Percentiles rank a stretch among this genome's conserved stretches.
phyloP scores from a whole-genome alignment of 2,888 invertebrate species.

The Platycnemis pennipes region DNA sequence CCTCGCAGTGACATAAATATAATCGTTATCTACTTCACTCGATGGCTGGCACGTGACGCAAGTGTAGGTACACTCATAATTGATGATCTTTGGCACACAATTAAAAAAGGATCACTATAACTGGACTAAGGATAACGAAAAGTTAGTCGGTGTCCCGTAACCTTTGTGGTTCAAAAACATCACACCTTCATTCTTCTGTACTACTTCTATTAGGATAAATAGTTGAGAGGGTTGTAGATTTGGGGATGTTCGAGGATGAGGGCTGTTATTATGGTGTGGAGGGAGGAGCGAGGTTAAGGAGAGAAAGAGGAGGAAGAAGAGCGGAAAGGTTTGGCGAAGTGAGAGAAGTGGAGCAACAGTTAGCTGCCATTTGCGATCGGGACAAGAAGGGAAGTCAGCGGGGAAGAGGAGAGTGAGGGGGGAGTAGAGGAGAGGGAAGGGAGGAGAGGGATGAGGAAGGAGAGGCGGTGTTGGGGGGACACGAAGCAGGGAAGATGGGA shows the following conservation, averaged over 20 bases:
- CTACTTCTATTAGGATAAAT: no score
- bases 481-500: neutral
- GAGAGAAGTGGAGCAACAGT: constrained; percentile 11
- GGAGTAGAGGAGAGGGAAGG: neutral
- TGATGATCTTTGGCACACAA: no score
- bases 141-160: no score
- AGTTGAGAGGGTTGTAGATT: neutral
- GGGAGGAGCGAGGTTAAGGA: neutral
- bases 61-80: no score
- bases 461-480: no score
- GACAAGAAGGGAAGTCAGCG: neutral
- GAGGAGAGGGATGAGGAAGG: neutral
- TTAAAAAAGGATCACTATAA: no score
- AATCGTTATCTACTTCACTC: no score
- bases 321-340: neutral
- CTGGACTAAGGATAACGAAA: no score
- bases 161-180: no score
- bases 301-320: neutral
- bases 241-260: neutral
- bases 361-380: constrained; percentile 16
- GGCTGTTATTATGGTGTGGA: neutral
- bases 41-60: no score
- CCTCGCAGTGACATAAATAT: no score
- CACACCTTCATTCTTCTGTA: no score
- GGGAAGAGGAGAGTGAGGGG: neutral